Evolutionary conservation across 2,113 vertebrate species (phyloP), one percentile per base, ranked within the genome.

Genomic region (Clarias batrachus): DNA sequence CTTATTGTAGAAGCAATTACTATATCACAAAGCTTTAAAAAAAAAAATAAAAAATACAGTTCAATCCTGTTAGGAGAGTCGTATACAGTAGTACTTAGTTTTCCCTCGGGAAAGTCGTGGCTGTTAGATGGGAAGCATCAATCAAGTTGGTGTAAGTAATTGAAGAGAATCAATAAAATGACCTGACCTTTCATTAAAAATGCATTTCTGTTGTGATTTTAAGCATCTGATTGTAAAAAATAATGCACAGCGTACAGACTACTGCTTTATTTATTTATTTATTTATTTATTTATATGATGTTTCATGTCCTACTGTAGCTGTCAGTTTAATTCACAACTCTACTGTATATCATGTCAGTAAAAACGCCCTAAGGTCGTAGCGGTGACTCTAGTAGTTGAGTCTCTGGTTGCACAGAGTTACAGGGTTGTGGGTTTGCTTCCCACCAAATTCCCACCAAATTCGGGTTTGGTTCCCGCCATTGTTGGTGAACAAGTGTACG

Each of bases 291-390:
- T 17, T 17, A 59, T 59, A 70, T 70, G 30, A 33, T 70, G 27
- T 11, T 56, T 56, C 56, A 56, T 56, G 41, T 5, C n/a, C 48
- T 7, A 37, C 33, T 37, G 33, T 37, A 77, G 74, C 77, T 78
- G 52, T 19, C 76, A 54, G n/a, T 84, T 81, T 62, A 63, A 82
- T 86, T 86, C n/a, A 74, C 19, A 68, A 41, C 54, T 37, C 30
- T 13, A 54, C 17, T 25, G 14, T 13, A 30, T 25, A 33, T 19
- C 27, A 17, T 77, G 33, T 41, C 33, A 41, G 63, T 63, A 82
- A 68, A 84, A 83, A 57, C 17, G 30, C 19, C 74, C 59, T 11
- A 33, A 37, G 27, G 63, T 9, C 8, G 48, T 48, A 48, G 7
- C 7, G 48, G 7, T 48, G 48, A 48, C 48, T 48, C 48, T 48